Percentiles rank a stretch among this genome's conserved stretches.
Evolutionary conservation across 2,888 invertebrate genomes (phyloP).

Genomic region (Saturnia pavonia): DNA sequence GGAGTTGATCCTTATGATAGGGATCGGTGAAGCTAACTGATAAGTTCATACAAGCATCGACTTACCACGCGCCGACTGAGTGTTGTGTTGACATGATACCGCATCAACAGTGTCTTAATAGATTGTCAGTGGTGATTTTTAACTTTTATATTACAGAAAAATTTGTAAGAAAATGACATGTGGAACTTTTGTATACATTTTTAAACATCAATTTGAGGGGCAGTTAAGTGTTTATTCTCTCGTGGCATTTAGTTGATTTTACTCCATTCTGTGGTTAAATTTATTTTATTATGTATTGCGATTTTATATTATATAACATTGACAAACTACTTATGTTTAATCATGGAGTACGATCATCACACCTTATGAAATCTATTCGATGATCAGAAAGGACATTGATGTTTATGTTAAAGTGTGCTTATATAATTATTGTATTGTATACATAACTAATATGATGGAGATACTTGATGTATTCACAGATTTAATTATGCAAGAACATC

Average conservation of each 20-base stretch:
- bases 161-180: slow-evolving; percentile 71
- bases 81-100: slow-evolving; percentile 59
- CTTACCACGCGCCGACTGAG: slow-evolving; percentile 57
- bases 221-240: slow-evolving; percentile 71
- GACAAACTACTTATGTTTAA: slow-evolving; percentile 15
- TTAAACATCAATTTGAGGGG: slow-evolving; percentile 66
- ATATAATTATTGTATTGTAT: slow-evolving; percentile 6
- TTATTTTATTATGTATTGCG: slow-evolving; percentile 28
- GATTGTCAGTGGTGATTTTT: slow-evolving; percentile 34
- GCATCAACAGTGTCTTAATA: slow-evolving; percentile 56
- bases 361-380: slow-evolving; percentile 13
- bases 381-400: slow-evolving; percentile 15
- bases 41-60: slow-evolving; percentile 55
- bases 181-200: slow-evolving; percentile 79
- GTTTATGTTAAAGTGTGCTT: neutral
- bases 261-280: slow-evolving; percentile 34
- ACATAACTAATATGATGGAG: neutral
- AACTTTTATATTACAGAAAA: slow-evolving; percentile 73
- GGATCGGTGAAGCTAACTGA: slow-evolving; percentile 65
- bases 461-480: neutral
- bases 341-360: slow-evolving; percentile 12
- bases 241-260: slow-evolving; percentile 70
- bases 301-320: slow-evolving; percentile 21
- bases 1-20: slow-evolving; percentile 75
- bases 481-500: slow-evolving; percentile 6